Evolutionary conservation across 2,888 invertebrate genomes (phyloP), one percentile per base, ranked within the genome.

Genomic region (Unio pictorum): DNA sequence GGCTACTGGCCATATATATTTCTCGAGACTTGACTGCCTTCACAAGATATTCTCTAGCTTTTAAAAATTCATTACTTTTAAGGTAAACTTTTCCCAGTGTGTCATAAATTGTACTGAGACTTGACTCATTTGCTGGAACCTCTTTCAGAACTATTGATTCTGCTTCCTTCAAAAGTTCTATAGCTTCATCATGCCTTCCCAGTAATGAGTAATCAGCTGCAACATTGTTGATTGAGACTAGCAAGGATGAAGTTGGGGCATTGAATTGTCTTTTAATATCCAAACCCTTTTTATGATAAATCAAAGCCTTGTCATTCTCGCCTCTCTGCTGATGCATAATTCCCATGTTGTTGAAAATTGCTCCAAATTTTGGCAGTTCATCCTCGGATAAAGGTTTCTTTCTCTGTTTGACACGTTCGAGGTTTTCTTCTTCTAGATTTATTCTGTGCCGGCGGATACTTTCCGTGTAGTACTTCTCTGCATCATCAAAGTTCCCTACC

Each of bases 291-390:
- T 66, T 58, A 66, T 72, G 83, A 66, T 79, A 79, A 45, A 78
- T 55, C 7, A 73, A 63, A 6, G 83, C 81, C 34, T 75, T 77
- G 11, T 73, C 68, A 20, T 61, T 56, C 34, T 81, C 78, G 26
- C 79, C 76, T 55, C 65, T 77, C 60, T 76, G 75, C 28, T 75
- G 74, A 61, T 80, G 79, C 54, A 81, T 67, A 4, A 81, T 65
- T 20, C 81, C 84, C 23, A 82, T 73, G 71, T 83, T 84, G 68
- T 83, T 81, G 58, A 77, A 72, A 15, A 72, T 67, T 2, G 74
- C 67, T 1, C 79, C 80, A 54, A 81, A 75, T 11, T 61, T 56
- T 3, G 68, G 70, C 45, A 76, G 70, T 18, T 71, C 64, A 26
- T 77, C 73, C 6, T 34, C 34, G 6, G 1, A 34, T 34, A 34